phyloP scores from a whole-genome alignment of 2,888 invertebrate species.

The Ceriagrion tenellum region DNA sequence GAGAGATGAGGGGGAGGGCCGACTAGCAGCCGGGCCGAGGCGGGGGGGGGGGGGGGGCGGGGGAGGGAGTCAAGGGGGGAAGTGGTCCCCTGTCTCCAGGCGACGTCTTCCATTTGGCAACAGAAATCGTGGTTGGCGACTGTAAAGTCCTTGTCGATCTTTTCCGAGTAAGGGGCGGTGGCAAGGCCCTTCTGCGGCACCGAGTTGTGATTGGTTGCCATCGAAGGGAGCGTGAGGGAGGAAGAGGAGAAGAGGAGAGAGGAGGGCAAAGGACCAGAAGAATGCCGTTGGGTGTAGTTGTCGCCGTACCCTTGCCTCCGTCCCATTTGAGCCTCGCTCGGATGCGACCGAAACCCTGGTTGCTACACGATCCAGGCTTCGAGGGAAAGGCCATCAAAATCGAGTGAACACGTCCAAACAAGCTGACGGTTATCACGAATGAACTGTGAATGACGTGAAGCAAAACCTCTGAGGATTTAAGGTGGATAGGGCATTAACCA shows the following conservation, averaged over 20 bases:
- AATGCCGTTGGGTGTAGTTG: background rate
- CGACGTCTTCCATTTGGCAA: constrained; percentile 38
- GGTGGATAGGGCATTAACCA: too few species aligned
- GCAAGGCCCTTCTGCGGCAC: background rate
- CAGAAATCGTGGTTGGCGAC: background rate
- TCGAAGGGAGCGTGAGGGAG: background rate
- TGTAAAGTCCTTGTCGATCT: background rate
- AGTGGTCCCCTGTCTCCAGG: too few species aligned
- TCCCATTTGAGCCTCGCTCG: background rate
- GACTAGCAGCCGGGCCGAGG: too few species aligned
- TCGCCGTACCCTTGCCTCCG: background rate
- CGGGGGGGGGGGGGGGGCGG: too few species aligned
- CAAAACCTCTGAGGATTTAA: too few species aligned
- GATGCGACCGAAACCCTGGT: background rate
- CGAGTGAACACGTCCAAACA: background rate
- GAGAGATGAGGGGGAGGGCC: too few species aligned
- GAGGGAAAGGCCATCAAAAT: background rate
- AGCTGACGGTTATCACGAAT: too few species aligned
- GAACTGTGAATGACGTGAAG: too few species aligned
- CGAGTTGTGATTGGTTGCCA: background rate
- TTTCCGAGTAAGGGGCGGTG: background rate
- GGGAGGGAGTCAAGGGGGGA: too few species aligned
- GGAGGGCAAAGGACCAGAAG: background rate
- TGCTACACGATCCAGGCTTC: background rate
- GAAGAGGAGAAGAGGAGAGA: background rate